Conservation (phyloP, 1,140 invertebrate species). For the Sminthurides bifidus region DNA sequence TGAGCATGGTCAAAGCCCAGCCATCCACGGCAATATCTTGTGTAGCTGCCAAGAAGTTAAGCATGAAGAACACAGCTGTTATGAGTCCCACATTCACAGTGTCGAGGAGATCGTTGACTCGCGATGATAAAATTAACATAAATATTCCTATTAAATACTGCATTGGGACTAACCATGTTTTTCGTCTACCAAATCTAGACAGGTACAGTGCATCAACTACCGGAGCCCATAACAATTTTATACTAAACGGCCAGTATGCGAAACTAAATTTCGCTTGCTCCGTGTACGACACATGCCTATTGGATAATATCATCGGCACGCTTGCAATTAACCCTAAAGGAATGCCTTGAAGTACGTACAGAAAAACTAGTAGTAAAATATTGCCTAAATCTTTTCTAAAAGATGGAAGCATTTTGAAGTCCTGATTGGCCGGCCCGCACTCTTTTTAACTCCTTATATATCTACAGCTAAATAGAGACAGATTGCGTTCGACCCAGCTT, state of each 20-base stretch:
- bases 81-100: constrained; percentile 34
- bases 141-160: constrained; percentile 73
- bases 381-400: constrained; percentile 21
- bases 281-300: constrained; percentile 72
- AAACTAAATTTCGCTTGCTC: constrained; percentile 94
- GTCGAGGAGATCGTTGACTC: constrained; percentile 64
- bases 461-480: no score
- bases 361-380: constrained; percentile 73
- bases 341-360: constrained; percentile 92
- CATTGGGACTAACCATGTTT: constrained; percentile 92
- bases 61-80: constrained; percentile 61
- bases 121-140: constrained; percentile 68
- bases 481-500: no score
- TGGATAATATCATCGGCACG: constrained; percentile 90
- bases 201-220: constrained; percentile 82
- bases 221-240: constrained; percentile 96
- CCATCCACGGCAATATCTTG: constrained; percentile 99
- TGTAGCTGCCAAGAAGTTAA: constrained; percentile 94
- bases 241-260: constrained; percentile 93
- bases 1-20: constrained; percentile 97
- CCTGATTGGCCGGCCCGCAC: no score
- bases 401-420: no score
- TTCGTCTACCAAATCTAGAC: constrained; percentile 71
- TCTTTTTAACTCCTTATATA: not conserved
- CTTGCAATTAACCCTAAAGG: constrained; percentile 84